Percentiles rank a stretch among this genome's conserved stretches.
Conservation (phyloP, 2,888 invertebrate species). For the Ernsta delagoae region DNA sequence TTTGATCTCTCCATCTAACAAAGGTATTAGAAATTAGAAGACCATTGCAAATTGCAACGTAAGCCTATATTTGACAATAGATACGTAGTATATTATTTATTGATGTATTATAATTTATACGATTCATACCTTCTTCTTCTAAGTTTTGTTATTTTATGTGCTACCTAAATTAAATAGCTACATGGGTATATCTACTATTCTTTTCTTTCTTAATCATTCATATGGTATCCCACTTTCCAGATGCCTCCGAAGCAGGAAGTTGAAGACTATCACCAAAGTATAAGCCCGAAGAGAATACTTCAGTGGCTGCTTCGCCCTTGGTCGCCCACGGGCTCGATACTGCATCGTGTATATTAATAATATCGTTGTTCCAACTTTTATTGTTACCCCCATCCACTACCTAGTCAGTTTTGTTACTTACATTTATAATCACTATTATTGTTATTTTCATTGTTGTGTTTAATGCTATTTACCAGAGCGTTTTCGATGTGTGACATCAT, state of each 20-base stretch:
- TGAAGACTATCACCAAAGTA: constrained; percentile 76
- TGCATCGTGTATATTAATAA: constrained; percentile 21
- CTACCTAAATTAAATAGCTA: too few relatives aligned
- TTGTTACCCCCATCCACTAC: constrained; percentile 25
- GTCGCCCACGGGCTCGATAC: constrained; percentile 38
- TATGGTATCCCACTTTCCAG: too few relatives aligned
- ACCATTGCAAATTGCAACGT: too few relatives aligned
- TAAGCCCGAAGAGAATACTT: constrained; percentile 50
- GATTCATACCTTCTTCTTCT: too few relatives aligned
- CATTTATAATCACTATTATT: constrained; percentile 34
- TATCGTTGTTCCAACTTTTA: constrained; percentile 29
- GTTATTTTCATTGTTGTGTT: constrained; percentile 34
- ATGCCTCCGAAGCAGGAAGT: constrained; percentile 70
- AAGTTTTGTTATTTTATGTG: too few relatives aligned
- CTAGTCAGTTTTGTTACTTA: constrained; percentile 34
- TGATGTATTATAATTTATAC: too few relatives aligned
- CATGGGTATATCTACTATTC: too few relatives aligned
- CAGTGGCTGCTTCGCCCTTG: constrained; percentile 40
- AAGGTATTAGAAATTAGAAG: too few relatives aligned
- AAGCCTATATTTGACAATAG: too few relatives aligned
- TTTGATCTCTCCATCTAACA: too few relatives aligned
- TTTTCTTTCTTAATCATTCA: too few relatives aligned
- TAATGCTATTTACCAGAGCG: constrained; percentile 36
- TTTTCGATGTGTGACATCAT: constrained; percentile 45
- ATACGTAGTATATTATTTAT: too few relatives aligned